Evolutionary conservation across 2,797 vertebrate genomes (phyloP).

Genomic region (Ficedula albicollis): DNA sequence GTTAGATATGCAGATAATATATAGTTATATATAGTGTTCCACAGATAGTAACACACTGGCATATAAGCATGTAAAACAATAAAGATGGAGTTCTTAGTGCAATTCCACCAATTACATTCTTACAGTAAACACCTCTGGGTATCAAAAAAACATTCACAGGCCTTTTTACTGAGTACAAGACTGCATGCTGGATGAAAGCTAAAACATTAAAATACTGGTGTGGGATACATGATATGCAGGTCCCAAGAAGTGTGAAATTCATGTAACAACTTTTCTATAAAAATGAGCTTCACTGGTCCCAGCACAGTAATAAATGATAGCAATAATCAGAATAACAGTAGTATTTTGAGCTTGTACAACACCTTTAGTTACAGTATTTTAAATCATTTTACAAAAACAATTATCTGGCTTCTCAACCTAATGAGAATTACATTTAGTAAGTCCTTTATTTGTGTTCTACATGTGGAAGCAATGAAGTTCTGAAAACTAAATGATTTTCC

Average conservation of each 20-base stretch:
- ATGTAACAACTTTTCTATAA: neutral
- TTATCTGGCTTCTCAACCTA: neutral
- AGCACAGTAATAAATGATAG: neutral
- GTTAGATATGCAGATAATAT: neutral
- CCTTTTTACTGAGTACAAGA: neutral
- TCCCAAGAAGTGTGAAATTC: neutral
- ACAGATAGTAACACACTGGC: neutral
- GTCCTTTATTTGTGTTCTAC: neutral
- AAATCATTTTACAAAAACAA: slow-evolving; percentile 3
- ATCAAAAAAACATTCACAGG: neutral
- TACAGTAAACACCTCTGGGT: neutral
- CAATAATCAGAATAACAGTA: neutral
- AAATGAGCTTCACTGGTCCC: neutral
- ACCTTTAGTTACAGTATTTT: neutral
- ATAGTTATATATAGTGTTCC: neutral
- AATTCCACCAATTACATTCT: neutral
- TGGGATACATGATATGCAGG: neutral
- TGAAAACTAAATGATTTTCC: neutral
- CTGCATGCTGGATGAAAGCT: neutral
- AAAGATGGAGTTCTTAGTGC: neutral
- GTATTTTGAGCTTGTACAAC: neutral
- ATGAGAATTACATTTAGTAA: neutral
- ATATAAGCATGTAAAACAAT: neutral
- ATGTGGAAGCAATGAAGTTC: neutral
- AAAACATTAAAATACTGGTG: neutral